Evolutionary conservation across 2,113 vertebrate species (phyloP).

Genomic region (Willisornis vidua): DNA sequence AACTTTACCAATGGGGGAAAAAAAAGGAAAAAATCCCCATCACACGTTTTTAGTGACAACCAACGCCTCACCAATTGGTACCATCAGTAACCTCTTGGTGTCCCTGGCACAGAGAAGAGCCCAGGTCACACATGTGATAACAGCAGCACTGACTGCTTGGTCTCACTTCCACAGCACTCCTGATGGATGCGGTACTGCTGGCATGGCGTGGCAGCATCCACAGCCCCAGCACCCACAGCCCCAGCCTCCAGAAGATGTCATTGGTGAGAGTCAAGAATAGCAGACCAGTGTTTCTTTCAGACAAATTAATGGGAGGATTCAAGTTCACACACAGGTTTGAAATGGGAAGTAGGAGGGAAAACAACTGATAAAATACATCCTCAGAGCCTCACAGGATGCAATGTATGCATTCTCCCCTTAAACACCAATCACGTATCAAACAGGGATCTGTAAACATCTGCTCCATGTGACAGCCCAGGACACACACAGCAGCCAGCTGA

Average conservation of each 20-base stretch:
- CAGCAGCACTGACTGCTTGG: not conserved
- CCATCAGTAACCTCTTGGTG: not conserved
- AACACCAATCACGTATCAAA: not conserved
- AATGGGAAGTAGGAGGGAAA: constrained; percentile 17
- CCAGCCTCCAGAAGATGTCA: not conserved
- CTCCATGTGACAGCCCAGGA: not conserved
- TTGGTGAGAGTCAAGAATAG: not conserved
- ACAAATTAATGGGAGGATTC: not conserved
- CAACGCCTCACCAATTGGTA: not conserved
- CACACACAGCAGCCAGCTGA: fast-evolving
- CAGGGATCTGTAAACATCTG: not conserved
- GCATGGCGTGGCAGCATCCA: fast-evolving
- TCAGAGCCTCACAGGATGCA: not conserved
- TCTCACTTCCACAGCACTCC: not conserved
- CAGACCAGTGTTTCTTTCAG: not conserved
- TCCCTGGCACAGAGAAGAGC: not conserved
- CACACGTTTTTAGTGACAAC: not conserved
- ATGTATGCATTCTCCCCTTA: not conserved
- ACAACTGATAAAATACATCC: not conserved
- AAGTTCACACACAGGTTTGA: not conserved
- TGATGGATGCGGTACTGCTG: not conserved
- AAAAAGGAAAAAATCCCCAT: not conserved
- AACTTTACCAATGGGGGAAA: not conserved
- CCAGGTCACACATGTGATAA: fast-evolving
- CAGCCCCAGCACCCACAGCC: not conserved